Evolutionary conservation across 2,888 invertebrate species (phyloP), one percentile per base, ranked within the genome.

Genomic region (Epinotia bilunana): DNA sequence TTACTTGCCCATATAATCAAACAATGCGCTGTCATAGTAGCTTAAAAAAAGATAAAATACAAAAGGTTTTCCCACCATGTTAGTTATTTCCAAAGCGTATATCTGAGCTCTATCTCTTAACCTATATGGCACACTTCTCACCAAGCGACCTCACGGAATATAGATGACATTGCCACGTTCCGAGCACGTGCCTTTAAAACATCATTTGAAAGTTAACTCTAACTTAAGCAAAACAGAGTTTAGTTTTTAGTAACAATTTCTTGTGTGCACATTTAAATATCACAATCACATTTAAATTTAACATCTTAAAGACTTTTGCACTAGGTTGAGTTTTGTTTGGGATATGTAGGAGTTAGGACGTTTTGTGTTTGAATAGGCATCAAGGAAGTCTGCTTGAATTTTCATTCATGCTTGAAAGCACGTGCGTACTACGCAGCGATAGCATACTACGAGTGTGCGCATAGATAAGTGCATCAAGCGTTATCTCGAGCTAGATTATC

Each of bases 151-250:
- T 9, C 20, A 7, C 64, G 69, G 69, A 69, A 77, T 77, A 73
- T 76, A 79, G 75, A 78, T 79, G 81, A 80, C 81, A 79, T 77
- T 80, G 79, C 77, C 83, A 83, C 81, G 81, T 69, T 79, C 55
- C 18, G 28, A 74, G 70, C 76, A 78, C 80, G 79, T 83, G 79
- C 79, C 64, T 18, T 23, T 3, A 16, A 58, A 55, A 39, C 20
- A 3, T 6, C 23, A 64, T 64, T 60, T 39, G 1, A 70, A 62
- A 20, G 0, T 74, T 43, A 73, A 79, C 58, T 76, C 76, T 76
- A 74, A 74, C 16, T 18, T 60, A 9, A 72, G 23, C 64, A 23
- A n/a, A 6, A 72, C 49, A 65, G 11, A 49, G 58, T 46, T 55
- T 60, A 49, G 72, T 73, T 78, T 77, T 71, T 70, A 73, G 77